Base-by-base conservation (phyloP, 2,113 vertebrate species). In the Paradoxurus hermaphroditus region DNA sequence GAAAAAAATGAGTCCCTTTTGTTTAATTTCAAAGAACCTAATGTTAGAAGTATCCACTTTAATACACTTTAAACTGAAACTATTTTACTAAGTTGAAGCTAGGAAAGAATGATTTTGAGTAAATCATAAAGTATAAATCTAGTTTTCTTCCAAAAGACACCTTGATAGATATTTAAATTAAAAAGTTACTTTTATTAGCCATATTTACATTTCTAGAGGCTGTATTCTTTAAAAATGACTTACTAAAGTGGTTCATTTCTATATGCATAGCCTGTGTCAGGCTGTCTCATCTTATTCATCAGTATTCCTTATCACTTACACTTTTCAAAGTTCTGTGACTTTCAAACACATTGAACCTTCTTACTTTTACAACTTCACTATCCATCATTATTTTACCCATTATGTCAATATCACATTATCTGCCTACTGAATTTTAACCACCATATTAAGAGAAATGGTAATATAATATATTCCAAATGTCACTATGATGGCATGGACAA, bases 381-480 rank as follows among this genome's bases (percentile, higher is more conserved):
- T 94, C 97, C 96, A 97, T 98, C 96, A 96, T 81, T 88, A 86
- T 97, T 98, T 95, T n/a, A 79, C 68, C 92, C 91, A 93, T 90
- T 98, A 91, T 90, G 90, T 68, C 94, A 96, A 90, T 89, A 95
- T 31, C 88, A 82, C 83, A 92, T 90, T 94, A 93, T 81, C 92
- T 92, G 87, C 95, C 85, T 86, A 51, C 84, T 92, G 94, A 97
- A 95, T 97, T 85, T 93, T 89, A 97, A 96, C 39, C 44, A 86
- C 56, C 10, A 18, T 62, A 83, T 86, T 96, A 95, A 96, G 85
- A 96, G 46, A 95, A 95, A 97, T 82, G 78, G 25, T 92, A 75
- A 88, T 75, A 88, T 56, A 93, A 93, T 94, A 65, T n/a, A 91
- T 96, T 88, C 34, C 46, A 96, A 96, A 96, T 94, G 93, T 90